phyloP scores from a whole-genome alignment of 1,140 invertebrate genomes.

The Calliphora vicina region DNA sequence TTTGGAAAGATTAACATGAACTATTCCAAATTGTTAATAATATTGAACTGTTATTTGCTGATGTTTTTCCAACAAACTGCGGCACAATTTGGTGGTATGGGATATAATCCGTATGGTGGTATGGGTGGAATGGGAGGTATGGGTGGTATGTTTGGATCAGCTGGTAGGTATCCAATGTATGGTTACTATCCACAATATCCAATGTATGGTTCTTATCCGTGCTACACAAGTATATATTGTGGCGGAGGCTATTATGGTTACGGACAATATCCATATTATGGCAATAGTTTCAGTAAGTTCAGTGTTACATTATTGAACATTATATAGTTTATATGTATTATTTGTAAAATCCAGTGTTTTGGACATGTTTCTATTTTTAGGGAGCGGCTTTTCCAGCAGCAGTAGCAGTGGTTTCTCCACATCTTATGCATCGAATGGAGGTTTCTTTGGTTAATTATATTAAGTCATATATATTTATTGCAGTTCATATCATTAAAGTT shows the following conservation, averaged over 20 bases:
- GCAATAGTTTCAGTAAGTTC: slow-evolving; percentile 55
- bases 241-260: slow-evolving; percentile 45
- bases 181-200: slow-evolving; percentile 41
- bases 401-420: slow-evolving; percentile 52
- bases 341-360: slow-evolving; percentile 51
- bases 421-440: slow-evolving; percentile 44
- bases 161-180: slow-evolving; percentile 42
- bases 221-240: slow-evolving; percentile 33
- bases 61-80: neutral
- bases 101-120: slow-evolving; percentile 13
- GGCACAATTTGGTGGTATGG: slow-evolving; percentile 23
- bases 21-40: neutral
- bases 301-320: neutral
- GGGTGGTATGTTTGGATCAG: slow-evolving; percentile 41
- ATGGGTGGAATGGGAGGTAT: slow-evolving; percentile 39
- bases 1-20: neutral
- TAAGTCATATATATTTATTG: neutral
- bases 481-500: no score
- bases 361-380: slow-evolving; percentile 56
- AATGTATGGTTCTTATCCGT: slow-evolving; percentile 41
- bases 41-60: neutral
- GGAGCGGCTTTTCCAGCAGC: slow-evolving; percentile 56
- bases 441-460: slow-evolving; percentile 30
- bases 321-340: neutral
- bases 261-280: slow-evolving; percentile 50